Percentiles rank a stretch among this genome's conserved stretches.
These are phyloP conservation scores for Diadema setosum DNA, from an alignment of 35 echinoderm and acorn worm genomes.

Conservation along the genomic window DNA sequence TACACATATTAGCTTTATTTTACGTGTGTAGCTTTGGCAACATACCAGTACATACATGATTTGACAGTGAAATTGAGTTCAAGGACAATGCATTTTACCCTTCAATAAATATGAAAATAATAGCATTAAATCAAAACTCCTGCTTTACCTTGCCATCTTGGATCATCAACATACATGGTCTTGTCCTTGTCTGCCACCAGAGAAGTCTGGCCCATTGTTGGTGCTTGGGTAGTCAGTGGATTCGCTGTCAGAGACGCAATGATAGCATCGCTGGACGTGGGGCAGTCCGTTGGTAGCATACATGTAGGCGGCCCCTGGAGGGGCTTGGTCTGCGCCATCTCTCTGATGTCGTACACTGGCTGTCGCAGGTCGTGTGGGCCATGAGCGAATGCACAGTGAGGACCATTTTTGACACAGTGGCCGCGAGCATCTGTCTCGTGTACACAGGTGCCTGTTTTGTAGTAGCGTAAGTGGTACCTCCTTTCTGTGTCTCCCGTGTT, in stretches of 20 bases:
- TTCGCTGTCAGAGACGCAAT: not conserved
- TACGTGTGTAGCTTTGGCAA: too few species aligned
- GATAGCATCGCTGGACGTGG: conserved; percentile 18
- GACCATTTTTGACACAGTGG: conserved; percentile 98
- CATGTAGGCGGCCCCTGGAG: not conserved
- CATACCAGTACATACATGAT: too few species aligned
- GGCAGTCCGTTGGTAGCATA: not conserved
- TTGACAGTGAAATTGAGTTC: too few species aligned
- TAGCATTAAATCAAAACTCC: too few species aligned
- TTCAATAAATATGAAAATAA: too few species aligned
- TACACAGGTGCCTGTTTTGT: conserved; percentile 94
- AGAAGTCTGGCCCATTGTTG: not conserved
- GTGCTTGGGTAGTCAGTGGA: not conserved
- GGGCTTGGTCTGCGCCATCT: conserved; percentile 69
- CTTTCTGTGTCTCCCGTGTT: conserved; percentile 93
- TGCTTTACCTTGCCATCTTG: conserved; percentile 79
- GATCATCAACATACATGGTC: conserved; percentile 74
- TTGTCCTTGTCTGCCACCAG: conserved; percentile 69
- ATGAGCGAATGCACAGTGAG: conserved; percentile 98
- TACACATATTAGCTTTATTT: too few species aligned
- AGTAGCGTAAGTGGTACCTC: conserved; percentile 88
- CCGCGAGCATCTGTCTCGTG: conserved; percentile 97
- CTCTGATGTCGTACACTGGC: conserved; percentile 90
- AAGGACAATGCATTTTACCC: too few species aligned
- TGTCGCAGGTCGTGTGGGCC: conserved; percentile 89